These are phyloP conservation scores for Medauroidea extradentata DNA, from an alignment of 1,140 invertebrate genomes.

Conservation along the genomic window DNA sequence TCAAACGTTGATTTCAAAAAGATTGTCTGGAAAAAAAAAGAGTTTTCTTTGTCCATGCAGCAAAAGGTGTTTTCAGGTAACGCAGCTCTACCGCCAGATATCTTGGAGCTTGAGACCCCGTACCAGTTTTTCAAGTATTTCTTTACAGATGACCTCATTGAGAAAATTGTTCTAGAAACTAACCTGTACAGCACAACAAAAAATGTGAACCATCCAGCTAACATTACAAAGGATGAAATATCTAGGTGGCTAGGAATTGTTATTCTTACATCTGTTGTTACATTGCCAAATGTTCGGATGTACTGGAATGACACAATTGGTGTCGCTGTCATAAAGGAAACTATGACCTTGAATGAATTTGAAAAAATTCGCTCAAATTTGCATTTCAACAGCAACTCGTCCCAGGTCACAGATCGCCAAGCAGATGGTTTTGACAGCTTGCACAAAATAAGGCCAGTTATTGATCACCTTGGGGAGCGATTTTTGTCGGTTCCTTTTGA, in stretches of 20 bases:
- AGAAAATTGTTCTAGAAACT: too few species aligned
- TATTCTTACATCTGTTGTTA: neutral
- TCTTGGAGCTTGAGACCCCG: too few species aligned
- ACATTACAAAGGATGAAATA: neutral
- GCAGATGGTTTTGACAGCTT: conserved; percentile 19
- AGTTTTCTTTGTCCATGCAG: too few species aligned
- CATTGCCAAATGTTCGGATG: neutral
- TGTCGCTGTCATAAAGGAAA: conserved; percentile 12
- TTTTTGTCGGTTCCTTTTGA: conserved; percentile 23
- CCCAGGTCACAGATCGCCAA: conserved; percentile 19
- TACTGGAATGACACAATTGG: neutral
- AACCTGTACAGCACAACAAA: too few species aligned
- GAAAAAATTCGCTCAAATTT: conserved; percentile 33
- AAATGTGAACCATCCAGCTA: neutral
- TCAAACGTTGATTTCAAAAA: too few species aligned
- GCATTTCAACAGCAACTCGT: conserved; percentile 35
- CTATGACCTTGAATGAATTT: conserved; percentile 35
- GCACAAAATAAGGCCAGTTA: conserved; percentile 26
- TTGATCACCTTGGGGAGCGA: conserved; percentile 18
- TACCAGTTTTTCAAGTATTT: too few species aligned
- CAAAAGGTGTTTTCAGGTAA: too few species aligned
- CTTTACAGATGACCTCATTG: too few species aligned
- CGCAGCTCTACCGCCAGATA: too few species aligned
- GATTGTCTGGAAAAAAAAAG: too few species aligned
- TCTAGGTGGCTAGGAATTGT: neutral